Percentiles rank a stretch among this genome's conserved stretches.
phyloP scores from a whole-genome alignment of 2,113 vertebrate genomes.

The Alethe castanea region DNA sequence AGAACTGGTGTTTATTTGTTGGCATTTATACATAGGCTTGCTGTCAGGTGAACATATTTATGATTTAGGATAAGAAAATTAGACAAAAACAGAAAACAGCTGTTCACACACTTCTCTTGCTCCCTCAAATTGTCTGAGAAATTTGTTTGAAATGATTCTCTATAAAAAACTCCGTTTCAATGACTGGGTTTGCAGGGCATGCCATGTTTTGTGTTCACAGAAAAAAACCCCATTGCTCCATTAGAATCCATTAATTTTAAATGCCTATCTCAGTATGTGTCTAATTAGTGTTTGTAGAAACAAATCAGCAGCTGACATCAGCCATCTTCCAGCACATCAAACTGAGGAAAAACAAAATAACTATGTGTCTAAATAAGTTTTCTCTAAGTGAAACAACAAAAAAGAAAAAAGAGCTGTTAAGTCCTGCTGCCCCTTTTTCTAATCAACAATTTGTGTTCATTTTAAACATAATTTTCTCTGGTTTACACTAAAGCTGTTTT shows the following conservation, averaged over 20 bases:
- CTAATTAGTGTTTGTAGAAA: neutral
- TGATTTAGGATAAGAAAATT: neutral
- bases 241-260: neutral
- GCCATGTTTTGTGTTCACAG: neutral
- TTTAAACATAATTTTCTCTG: neutral
- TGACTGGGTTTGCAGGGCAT: neutral
- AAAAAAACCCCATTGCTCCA: neutral
- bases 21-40: neutral
- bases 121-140: neutral
- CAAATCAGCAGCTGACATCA: neutral
- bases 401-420: neutral
- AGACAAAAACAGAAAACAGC: neutral
- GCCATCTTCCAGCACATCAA: neutral
- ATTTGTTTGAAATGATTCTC: neutral
- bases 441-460: neutral
- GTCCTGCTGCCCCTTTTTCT: neutral
- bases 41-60: neutral
- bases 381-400: neutral
- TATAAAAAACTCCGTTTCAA: neutral
- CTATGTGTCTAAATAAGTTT: neutral
- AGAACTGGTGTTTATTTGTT: neutral
- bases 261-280: neutral
- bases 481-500: neutral
- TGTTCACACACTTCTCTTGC: neutral
- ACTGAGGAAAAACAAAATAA: neutral